These are phyloP conservation scores for Gymnogyps californianus DNA, from an alignment of 2,113 vertebrate species.

Conservation along the genomic window DNA sequence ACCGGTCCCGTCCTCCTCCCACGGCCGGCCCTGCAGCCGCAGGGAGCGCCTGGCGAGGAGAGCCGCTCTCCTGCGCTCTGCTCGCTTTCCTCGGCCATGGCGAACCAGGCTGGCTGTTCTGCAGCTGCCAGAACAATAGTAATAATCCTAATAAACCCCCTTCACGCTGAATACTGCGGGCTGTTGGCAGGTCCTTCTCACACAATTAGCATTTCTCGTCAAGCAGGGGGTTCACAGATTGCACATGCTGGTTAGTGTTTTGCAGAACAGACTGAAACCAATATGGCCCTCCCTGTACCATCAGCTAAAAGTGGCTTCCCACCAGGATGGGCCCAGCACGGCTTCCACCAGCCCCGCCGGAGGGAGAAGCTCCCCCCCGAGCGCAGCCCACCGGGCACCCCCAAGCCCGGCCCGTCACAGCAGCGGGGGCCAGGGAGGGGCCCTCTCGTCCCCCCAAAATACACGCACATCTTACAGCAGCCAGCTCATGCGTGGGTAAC, in stretches of 20 bases:
- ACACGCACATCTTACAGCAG: neutral
- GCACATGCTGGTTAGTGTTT: slow-evolving; percentile 38
- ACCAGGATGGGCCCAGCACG: neutral
- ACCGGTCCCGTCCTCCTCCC: neutral
- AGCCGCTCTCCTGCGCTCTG: neutral
- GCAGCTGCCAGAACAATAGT: slow-evolving; percentile 52
- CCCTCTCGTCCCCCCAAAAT: neutral
- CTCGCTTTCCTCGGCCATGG: neutral
- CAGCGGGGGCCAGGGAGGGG: neutral
- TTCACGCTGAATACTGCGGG: neutral
- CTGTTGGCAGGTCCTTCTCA: slow-evolving; percentile 53
- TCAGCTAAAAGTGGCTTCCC: slow-evolving; percentile 6
- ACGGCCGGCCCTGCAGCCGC: fast-evolving
- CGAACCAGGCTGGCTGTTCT: neutral
- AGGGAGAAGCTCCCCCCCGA: neutral
- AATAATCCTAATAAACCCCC: slow-evolving; percentile 10
- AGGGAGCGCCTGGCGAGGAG: neutral
- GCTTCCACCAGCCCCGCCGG: neutral
- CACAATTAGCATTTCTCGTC: slow-evolving; percentile 60
- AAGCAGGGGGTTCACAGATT: slow-evolving; percentile 48
- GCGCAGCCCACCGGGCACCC: neutral
- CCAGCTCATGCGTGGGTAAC: fast-evolving
- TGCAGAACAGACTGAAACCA: slow-evolving; percentile 61
- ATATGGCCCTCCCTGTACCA: slow-evolving; percentile 41
- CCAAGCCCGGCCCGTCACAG: fast-evolving